Conservation (phyloP, 2,113 vertebrate genomes). For the Corvus hawaiiensis region DNA sequence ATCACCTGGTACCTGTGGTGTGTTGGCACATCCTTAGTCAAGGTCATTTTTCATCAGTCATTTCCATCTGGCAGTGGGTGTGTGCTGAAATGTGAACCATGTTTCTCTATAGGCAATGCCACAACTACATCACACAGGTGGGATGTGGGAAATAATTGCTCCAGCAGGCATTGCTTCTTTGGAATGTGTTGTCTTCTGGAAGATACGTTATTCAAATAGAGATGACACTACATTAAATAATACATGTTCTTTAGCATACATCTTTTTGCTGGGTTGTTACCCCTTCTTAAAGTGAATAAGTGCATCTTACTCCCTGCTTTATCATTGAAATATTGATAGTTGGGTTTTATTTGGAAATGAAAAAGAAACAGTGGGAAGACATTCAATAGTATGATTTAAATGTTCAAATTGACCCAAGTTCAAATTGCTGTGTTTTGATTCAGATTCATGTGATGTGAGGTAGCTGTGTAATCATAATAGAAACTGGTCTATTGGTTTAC, state of each 20-base stretch:
- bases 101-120: not conserved
- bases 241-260: not conserved
- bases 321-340: not conserved
- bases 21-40: not conserved
- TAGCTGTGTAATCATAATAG: not conserved
- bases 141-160: not conserved
- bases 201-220: not conserved
- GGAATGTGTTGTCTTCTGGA: not conserved
- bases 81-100: not conserved
- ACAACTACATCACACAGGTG: not conserved
- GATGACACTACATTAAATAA: not conserved
- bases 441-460: not conserved
- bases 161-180: not conserved
- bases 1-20: not conserved
- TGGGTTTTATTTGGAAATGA: not conserved
- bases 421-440: not conserved
- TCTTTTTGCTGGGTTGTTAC: not conserved
- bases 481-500: not conserved
- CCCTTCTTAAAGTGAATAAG: not conserved
- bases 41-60: not conserved
- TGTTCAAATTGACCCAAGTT: not conserved
- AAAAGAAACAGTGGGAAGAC: not conserved
- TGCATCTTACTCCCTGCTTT: not conserved
- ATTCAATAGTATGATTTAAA: not conserved
- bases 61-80: not conserved